A percentile compares a stretch with the other conserved stretches of the same genome.
phyloP scores from a whole-genome alignment of 2,888 invertebrate genomes.

The Xanthorhoe designata region DNA sequence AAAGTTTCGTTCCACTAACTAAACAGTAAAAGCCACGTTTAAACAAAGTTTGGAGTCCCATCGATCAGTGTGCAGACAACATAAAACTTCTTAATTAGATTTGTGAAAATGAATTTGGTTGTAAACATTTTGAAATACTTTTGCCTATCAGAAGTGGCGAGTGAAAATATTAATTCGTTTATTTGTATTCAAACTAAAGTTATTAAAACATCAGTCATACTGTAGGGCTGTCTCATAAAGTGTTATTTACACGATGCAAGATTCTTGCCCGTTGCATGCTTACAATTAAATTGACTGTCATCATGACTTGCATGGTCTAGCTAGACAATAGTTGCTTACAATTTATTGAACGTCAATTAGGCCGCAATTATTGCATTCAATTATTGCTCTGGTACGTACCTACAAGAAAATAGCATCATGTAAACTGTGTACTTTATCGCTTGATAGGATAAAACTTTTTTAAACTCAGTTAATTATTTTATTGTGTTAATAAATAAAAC shows the following conservation, averaged over 20 bases:
- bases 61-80: constrained; percentile 14
- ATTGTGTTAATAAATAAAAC: too few species aligned
- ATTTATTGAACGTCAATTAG: too few species aligned
- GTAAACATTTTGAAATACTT: constrained; percentile 19
- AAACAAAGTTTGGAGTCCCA: not conserved
- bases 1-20: not conserved
- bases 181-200: constrained; percentile 50
- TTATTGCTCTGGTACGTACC: too few species aligned
- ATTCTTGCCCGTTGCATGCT: too few species aligned
- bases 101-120: constrained; percentile 8
- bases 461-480: not conserved
- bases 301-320: too few species aligned
- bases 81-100: constrained; percentile 23
- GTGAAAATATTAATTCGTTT: constrained; percentile 25
- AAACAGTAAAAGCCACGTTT: constrained; percentile 2
- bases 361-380: too few species aligned
- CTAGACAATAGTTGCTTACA: too few species aligned
- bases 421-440: too few species aligned
- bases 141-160: constrained; percentile 21
- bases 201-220: constrained; percentile 64
- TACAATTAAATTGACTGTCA: too few species aligned
- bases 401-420: too few species aligned
- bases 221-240: constrained; percentile 31
- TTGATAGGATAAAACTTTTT: not conserved
- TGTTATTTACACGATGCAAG: too few species aligned